Percentiles rank a stretch among this genome's conserved stretches.
These are phyloP conservation scores for Vulpes lagopus DNA, from an alignment of 2,113 vertebrate genomes.

Conservation along the genomic window DNA sequence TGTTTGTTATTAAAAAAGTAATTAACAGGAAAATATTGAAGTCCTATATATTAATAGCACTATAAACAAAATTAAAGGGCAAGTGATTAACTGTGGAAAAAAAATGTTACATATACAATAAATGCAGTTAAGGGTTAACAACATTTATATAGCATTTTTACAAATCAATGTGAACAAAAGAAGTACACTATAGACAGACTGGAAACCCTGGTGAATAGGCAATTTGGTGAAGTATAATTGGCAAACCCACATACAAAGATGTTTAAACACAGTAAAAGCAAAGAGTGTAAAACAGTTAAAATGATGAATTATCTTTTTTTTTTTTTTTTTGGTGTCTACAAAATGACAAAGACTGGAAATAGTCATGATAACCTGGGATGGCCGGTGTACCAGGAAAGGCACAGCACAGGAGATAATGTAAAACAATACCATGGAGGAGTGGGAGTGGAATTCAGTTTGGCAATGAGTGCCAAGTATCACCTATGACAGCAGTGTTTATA, in stretches of 20 bases:
- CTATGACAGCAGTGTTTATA: neutral
- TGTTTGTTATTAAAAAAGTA: neutral
- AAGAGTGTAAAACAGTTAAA: neutral
- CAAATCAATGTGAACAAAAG: neutral
- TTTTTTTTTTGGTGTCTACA: neutral
- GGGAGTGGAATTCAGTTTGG: neutral
- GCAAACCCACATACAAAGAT: neutral
- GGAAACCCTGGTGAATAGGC: neutral
- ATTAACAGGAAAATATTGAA: neutral
- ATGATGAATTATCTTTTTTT: neutral
- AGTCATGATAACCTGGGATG: neutral
- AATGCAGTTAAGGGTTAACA: neutral
- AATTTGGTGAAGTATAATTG: neutral
- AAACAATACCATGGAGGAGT: fast-evolving
- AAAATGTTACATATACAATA: neutral
- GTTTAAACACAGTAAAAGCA: neutral
- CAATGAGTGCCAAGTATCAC: neutral
- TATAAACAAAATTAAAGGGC: neutral
- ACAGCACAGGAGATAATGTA: neutral
- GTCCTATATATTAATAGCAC: neutral
- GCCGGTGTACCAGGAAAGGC: neutral
- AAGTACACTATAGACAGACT: neutral
- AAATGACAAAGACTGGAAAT: neutral
- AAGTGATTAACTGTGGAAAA: slow-evolving; percentile 15
- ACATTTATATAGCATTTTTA: slow-evolving; percentile 1